Percentiles rank a stretch among this genome's conserved stretches.
These are phyloP conservation scores for Anagrus nilaparvatae DNA, from an alignment of 1,140 invertebrate species.

Conservation along the genomic window DNA sequence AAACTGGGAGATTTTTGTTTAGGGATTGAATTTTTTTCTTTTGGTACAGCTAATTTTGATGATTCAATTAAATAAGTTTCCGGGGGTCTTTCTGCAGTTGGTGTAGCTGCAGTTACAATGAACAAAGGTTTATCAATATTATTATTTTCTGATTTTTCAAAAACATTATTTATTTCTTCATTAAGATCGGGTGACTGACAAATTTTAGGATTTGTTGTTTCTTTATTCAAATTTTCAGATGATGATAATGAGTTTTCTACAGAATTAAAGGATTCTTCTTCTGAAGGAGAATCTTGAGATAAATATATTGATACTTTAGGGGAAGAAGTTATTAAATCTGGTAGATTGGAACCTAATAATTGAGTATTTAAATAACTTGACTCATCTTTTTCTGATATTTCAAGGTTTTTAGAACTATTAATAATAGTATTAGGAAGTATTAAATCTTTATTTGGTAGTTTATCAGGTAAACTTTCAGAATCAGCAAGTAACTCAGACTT, in stretches of 20 bases:
- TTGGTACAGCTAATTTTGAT: constrained; percentile 17
- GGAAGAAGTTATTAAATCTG: constrained; percentile 31
- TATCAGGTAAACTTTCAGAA: no score
- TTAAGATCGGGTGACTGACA: no score
- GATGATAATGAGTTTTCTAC: constrained; percentile 1
- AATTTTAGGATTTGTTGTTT: constrained; percentile 10
- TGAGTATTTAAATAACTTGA: not conserved
- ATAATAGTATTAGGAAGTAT: constrained; percentile 24
- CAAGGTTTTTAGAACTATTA: not conserved
- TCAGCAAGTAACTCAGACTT: no score
- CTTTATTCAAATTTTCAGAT: not conserved
- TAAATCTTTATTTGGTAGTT: no score
- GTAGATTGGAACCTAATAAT: constrained; percentile 22
- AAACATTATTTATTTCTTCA: no score
- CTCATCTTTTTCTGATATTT: constrained; percentile 1
- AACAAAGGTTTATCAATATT: constrained; percentile 13
- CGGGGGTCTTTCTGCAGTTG: constrained; percentile 22
- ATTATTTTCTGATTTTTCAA: no score
- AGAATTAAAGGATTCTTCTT: no score
- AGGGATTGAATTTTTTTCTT: constrained; percentile 11
- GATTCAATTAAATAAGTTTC: constrained; percentile 15
- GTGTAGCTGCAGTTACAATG: constrained; percentile 29
- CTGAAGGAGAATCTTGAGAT: no score
- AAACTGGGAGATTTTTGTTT: constrained; percentile 4
- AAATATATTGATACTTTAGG: no score